Percentiles rank a stretch among this genome's conserved stretches.
Evolutionary conservation across 1,140 invertebrate species (phyloP).

Genomic region (Drosophila truncata): DNA sequence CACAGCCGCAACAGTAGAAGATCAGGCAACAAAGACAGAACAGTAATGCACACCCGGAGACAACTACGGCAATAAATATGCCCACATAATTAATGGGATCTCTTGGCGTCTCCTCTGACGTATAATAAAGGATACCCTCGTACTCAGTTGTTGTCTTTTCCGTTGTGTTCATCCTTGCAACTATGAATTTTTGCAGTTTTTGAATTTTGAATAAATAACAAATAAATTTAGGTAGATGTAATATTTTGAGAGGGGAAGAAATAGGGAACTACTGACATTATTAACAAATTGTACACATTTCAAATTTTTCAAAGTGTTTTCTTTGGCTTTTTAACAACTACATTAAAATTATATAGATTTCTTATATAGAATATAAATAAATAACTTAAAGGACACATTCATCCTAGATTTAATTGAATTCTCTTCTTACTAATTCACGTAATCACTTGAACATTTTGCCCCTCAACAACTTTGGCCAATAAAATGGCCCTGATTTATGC

Average conservation of each 20-base stretch:
- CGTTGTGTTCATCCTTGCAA: background rate
- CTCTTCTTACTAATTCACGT: background rate
- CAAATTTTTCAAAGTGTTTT: background rate
- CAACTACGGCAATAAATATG: background rate
- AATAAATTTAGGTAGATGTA: background rate
- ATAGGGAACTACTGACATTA: background rate
- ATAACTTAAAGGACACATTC: background rate
- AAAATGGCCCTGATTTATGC: conserved; percentile 46
- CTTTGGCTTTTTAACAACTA: background rate
- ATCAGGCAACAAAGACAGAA: background rate
- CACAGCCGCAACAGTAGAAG: background rate
- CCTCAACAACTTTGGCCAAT: conserved; percentile 10
- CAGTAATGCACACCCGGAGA: background rate
- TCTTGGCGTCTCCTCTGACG: background rate
- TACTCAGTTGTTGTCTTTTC: too few relatives aligned
- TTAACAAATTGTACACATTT: background rate
- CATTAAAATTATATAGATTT: background rate
- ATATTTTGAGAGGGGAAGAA: background rate
- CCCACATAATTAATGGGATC: background rate
- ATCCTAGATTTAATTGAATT: conserved; percentile 19
- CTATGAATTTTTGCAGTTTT: background rate
- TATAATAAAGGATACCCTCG: too few relatives aligned
- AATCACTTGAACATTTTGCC: conserved; percentile 12
- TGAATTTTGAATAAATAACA: background rate
- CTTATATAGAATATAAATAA: too few relatives aligned